Evolutionary conservation across 1,140 invertebrate genomes (phyloP).

Genomic region (Nasonia vitripennis): DNA sequence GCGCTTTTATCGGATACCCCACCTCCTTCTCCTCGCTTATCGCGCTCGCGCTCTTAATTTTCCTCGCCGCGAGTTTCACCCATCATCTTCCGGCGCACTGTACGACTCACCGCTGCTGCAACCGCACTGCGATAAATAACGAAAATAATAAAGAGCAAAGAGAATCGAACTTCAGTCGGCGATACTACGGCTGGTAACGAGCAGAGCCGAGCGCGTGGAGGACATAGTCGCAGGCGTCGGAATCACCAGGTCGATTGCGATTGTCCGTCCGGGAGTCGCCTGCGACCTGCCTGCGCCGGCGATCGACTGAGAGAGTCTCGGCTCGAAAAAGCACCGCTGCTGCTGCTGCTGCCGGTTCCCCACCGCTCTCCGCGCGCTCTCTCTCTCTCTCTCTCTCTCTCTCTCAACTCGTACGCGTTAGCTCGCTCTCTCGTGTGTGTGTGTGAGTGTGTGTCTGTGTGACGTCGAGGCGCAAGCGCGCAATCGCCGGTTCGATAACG

Average conservation of each 20-base stretch:
- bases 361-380: not conserved
- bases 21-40: slow-evolving; percentile 20
- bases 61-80: not conserved
- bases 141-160: no score
- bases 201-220: not conserved
- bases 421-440: not conserved
- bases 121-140: no score
- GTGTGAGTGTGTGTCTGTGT: not conserved
- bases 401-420: not conserved
- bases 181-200: not conserved
- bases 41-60: slow-evolving; percentile 32
- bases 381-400: slow-evolving; percentile 3
- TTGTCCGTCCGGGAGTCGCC: not conserved
- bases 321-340: slow-evolving; percentile 38
- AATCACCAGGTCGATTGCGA: slow-evolving; percentile 45
- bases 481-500: slow-evolving; percentile 54
- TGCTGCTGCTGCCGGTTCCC: slow-evolving; percentile 21
- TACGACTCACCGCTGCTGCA: not conserved
- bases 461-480: slow-evolving; percentile 48
- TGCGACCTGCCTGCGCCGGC: slow-evolving; percentile 40
- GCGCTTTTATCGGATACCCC: slow-evolving; percentile 32
- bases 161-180: no score
- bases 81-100: slow-evolving; percentile 7
- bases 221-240: slow-evolving; percentile 40
- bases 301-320: slow-evolving; percentile 40